A percentile compares a stretch with the other conserved stretches of the same genome.
These are phyloP conservation scores for Daktulosphaira vitifoliae DNA, from an alignment of 1,140 invertebrate species.

Conservation along the genomic window DNA sequence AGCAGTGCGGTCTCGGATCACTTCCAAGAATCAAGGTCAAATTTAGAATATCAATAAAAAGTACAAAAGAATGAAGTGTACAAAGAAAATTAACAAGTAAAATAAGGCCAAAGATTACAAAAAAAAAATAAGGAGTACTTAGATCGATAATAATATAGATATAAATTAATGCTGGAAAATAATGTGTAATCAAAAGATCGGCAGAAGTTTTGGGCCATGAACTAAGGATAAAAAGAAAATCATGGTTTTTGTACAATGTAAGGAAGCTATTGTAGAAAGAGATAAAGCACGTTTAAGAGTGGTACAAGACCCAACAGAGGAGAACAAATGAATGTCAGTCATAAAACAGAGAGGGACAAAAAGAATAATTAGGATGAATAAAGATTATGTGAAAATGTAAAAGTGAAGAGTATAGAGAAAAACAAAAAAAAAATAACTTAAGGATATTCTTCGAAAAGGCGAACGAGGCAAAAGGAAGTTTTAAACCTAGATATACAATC, in stretches of 20 bases:
- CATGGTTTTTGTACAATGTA: conserved; percentile 11
- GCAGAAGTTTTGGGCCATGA: neutral
- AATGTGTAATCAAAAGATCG: neutral
- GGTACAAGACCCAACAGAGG: conserved; percentile 1
- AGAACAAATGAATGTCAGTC: conserved; percentile 8
- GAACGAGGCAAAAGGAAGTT: conserved; percentile 23
- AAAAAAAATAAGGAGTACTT: neutral
- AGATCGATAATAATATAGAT: neutral
- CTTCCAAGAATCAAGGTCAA: neutral
- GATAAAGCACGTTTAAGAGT: neutral
- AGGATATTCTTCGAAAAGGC: conserved; percentile 32
- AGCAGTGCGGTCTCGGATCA: neutral
- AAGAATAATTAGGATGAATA: conserved; percentile 35
- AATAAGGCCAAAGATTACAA: neutral
- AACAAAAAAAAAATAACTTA: conserved; percentile 19
- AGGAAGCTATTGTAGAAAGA: conserved; percentile 3
- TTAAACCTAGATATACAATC: conserved; percentile 29
- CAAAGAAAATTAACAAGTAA: conserved; percentile 2
- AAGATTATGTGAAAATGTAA: conserved; percentile 23
- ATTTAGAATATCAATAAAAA: neutral
- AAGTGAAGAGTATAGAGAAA: conserved; percentile 30
- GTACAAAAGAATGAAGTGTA: neutral
- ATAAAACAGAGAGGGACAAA: conserved; percentile 14
- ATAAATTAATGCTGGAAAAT: neutral
- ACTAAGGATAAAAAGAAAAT: neutral